Percentiles rank a stretch among this genome's conserved stretches.
Conservation (phyloP, 2,797 vertebrate species). For the Brachyrhaphis roseni region DNA sequence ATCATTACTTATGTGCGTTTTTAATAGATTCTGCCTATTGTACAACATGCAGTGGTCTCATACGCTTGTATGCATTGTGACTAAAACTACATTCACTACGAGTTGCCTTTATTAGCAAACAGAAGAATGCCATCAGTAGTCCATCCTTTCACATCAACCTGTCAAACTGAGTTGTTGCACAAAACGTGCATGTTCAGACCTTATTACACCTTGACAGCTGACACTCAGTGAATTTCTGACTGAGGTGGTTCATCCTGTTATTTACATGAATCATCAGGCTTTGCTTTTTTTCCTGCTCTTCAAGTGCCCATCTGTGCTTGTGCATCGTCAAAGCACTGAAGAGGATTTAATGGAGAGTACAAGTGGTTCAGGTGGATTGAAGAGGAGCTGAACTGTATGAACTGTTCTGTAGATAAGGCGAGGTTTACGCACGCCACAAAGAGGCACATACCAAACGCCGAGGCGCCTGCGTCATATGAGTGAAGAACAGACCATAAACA, state of each 20-base stretch:
- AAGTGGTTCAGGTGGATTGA: conserved; percentile 23
- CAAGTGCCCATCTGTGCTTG: conserved; percentile 47
- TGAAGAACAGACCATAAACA: conserved; percentile 31
- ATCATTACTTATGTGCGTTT: neutral
- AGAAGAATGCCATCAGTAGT: neutral
- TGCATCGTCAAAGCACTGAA: conserved; percentile 34
- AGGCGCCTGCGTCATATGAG: neutral
- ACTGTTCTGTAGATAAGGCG: neutral
- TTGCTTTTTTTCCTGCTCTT: conserved; percentile 7
- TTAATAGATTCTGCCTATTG: neutral
- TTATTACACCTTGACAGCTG: conserved; percentile 6
- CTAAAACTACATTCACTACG: neutral
- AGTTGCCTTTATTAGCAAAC: neutral
- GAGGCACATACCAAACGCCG: too few relatives aligned
- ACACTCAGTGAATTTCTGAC: conserved; percentile 26
- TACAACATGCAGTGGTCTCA: neutral
- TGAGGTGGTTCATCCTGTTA: conserved; percentile 39
- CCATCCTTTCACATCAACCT: neutral
- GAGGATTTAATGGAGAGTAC: conserved; percentile 39
- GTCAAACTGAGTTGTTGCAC: neutral
- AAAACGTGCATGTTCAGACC: neutral
- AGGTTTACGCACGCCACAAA: neutral
- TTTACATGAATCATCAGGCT: conserved; percentile 53
- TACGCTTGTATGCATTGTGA: neutral
- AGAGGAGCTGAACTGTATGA: neutral